Evolutionary conservation across 1,140 invertebrate species (phyloP), one percentile per base, ranked within the genome.

Genomic region (Asobara japonica): DNA sequence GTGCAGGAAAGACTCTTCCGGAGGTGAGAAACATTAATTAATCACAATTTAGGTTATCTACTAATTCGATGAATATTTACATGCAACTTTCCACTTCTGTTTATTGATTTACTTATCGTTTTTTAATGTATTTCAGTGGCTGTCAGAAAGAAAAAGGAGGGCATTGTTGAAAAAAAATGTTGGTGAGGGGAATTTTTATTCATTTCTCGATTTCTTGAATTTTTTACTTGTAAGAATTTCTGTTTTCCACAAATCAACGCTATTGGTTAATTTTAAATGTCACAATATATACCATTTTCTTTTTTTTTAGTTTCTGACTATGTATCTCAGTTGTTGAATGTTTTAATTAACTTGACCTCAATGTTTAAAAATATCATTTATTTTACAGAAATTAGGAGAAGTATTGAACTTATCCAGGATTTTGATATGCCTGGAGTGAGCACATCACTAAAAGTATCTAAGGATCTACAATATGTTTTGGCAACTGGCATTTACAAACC

Each of bases 341-440:
- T n/a, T n/a, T n/a, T n/a, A n/a, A n/a, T n/a, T n/a, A n/a, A n/a
- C n/a, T n/a, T n/a, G n/a, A n/a, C n/a, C n/a, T n/a, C n/a, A n/a
- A n/a, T n/a, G n/a, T n/a, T n/a, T n/a, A n/a, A n/a, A 33, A 62
- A 66, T 51, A 60, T 31, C 45, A 30, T 71, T 31, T 68, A 27
- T 11, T 67, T 61, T 67, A 48, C 65, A 89, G 96, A 97, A 82
- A 90, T 98, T 36, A 90, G 96, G 74, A 91, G 93, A 77, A 89
- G 96, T 80, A 98, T 99, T 75, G 95, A 99, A 86, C 90, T 99
- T 16, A 96, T 99, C 79, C 98, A 99, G 88, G 98, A 99, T 84
- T 99, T 99, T 91, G 96, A 98, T 77, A 99, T 99, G 98, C 98
- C 98, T 67, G 95, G 91, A 72, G 89, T 99, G 1, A 98, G 96